These are phyloP conservation scores for Leucoraja ocellata DNA, from an alignment of 2,797 vertebrate species.

Conservation along the genomic window DNA sequence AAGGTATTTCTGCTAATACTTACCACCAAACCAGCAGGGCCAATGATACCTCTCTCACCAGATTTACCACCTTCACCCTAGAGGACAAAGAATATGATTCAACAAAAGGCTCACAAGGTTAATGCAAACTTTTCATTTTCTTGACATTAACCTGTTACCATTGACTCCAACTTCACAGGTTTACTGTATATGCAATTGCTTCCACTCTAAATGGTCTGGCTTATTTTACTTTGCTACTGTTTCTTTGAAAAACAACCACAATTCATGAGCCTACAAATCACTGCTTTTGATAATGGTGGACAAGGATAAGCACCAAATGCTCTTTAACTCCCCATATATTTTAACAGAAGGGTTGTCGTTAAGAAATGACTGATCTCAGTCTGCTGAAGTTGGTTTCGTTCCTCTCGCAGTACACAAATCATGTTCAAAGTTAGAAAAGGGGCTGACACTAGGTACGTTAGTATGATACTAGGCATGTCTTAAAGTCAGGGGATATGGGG, in stretches of 20 bases:
- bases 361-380: too few species aligned
- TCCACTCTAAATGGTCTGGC: not conserved
- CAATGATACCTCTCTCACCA: constrained; percentile 77
- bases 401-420: not conserved
- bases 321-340: not conserved
- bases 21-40: constrained; percentile 71
- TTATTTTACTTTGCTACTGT: not conserved
- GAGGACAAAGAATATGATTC: not conserved
- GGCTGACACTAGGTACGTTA: not conserved
- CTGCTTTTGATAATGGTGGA: not conserved
- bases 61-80: constrained; percentile 85
- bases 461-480: not conserved
- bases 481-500: too few species aligned
- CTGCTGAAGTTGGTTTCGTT: not conserved
- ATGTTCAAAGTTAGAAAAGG: not conserved
- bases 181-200: not conserved
- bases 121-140: not conserved
- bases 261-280: not conserved
- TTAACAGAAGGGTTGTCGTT: not conserved
- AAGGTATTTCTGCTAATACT: constrained; percentile 50
- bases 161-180: not conserved
- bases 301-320: not conserved
- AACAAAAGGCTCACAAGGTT: not conserved
- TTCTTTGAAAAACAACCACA: not conserved
- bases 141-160: not conserved